Evolutionary conservation across 2,888 invertebrate genomes (phyloP).

Genomic region (Rhamnusium bicolor): DNA sequence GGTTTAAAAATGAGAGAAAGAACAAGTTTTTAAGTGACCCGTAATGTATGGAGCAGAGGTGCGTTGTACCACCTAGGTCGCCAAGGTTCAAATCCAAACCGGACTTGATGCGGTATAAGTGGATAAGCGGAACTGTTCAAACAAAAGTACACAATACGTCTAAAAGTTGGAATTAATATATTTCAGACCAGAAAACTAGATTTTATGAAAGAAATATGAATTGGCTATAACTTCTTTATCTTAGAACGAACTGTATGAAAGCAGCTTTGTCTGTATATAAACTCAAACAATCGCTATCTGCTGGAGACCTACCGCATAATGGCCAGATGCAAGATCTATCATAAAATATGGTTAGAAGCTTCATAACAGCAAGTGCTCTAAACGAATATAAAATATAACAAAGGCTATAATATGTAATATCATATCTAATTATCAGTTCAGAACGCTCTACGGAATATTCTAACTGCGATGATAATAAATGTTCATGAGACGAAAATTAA

Average conservation of each 20-base stretch:
- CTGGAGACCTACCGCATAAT: not conserved
- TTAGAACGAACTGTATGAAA: not conserved
- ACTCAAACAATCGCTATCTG: constrained; percentile 15
- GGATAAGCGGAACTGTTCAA: too few relatives aligned
- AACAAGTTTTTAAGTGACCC: too few relatives aligned
- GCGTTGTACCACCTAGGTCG: too few relatives aligned
- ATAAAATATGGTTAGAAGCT: constrained; percentile 9
- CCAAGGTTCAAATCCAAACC: too few relatives aligned
- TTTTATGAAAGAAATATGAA: constrained; percentile 1
- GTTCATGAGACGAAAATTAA: not conserved
- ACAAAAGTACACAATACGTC: too few relatives aligned
- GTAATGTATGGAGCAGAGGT: too few relatives aligned
- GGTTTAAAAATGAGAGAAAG: too few relatives aligned
- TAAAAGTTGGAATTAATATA: too few relatives aligned
- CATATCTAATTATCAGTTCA: not conserved
- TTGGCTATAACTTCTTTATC: constrained; percentile 3
- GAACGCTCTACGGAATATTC: constrained; percentile 2
- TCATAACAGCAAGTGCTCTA: not conserved
- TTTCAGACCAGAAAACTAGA: too few relatives aligned
- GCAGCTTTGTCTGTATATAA: not conserved
- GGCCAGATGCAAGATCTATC: constrained; percentile 7
- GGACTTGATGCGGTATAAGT: too few relatives aligned
- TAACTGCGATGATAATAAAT: constrained; percentile 9
- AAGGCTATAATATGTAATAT: constrained; percentile 14
- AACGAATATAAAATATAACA: constrained; percentile 8